Evolutionary conservation across 2,888 invertebrate species (phyloP).

Genomic region (Mactromeris polynyma): DNA sequence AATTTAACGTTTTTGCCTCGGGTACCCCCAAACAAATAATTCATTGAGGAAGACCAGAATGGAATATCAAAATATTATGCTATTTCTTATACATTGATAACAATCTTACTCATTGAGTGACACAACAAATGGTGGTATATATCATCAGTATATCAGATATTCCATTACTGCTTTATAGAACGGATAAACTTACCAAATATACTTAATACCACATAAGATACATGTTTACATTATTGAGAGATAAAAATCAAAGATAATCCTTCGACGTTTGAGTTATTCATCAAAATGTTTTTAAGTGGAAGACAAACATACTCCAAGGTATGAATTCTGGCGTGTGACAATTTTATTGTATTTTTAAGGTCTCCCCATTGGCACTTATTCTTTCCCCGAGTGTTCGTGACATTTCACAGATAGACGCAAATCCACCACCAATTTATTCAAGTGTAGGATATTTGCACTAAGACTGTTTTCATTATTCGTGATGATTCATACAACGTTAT

Average conservation of each 20-base stretch:
- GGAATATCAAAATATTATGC: too few species aligned
- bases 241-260: background rate
- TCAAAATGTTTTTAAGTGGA: background rate
- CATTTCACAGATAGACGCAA: background rate
- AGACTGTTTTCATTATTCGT: background rate
- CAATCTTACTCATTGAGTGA: background rate
- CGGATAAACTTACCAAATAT: background rate
- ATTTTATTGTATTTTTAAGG: background rate
- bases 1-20: too few species aligned
- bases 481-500: background rate
- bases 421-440: background rate
- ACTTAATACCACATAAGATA: background rate
- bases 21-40: too few species aligned
- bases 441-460: background rate
- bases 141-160: background rate
- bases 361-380: background rate
- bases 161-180: background rate
- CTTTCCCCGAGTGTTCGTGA: background rate
- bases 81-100: background rate
- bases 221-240: background rate
- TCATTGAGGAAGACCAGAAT: too few species aligned
- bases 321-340: background rate
- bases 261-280: background rate
- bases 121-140: background rate
- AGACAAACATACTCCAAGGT: background rate